These are phyloP conservation scores for Mermis nigrescens DNA, from an alignment of 2,888 invertebrate species.

Conservation along the genomic window DNA sequence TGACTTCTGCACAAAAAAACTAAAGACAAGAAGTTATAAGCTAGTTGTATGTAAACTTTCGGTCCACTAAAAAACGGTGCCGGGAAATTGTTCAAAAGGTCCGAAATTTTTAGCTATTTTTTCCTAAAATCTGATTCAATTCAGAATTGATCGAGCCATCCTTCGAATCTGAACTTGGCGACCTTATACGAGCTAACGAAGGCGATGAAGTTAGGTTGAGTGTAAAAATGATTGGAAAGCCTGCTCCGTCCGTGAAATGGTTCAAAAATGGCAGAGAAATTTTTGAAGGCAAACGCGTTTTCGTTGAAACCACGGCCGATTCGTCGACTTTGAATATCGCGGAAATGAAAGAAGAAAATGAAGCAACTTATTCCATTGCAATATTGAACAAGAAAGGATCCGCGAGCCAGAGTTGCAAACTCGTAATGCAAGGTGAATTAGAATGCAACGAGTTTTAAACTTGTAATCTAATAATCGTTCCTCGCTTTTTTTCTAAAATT, in stretches of 20 bases:
- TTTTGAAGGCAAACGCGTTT: constrained; percentile 22
- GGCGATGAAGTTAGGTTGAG: constrained; percentile 49
- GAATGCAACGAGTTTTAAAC: background rate
- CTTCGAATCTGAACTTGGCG: constrained; percentile 49
- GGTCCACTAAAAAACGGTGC: too few species aligned
- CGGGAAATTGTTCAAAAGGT: too few species aligned
- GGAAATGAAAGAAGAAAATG: constrained; percentile 24
- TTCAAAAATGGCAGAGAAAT: constrained; percentile 25
- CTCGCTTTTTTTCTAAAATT: background rate
- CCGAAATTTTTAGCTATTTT: too few species aligned
- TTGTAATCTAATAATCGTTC: background rate
- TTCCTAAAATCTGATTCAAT: too few species aligned
- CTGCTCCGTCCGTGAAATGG: constrained; percentile 56
- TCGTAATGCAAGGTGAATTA: constrained; percentile 8
- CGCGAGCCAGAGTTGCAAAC: background rate
- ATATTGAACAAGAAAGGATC: constrained; percentile 4
- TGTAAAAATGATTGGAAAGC: constrained; percentile 55
- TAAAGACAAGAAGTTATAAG: too few species aligned
- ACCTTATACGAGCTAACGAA: constrained; percentile 43
- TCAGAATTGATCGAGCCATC: constrained; percentile 43
- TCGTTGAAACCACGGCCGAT: constrained; percentile 18
- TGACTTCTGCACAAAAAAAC: too few species aligned
- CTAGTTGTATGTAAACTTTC: too few species aligned
- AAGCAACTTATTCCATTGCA: constrained; percentile 17
- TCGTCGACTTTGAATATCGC: constrained; percentile 17